Evolutionary conservation across 2,888 invertebrate species (phyloP), one percentile per base, ranked within the genome.

Genomic region (Philaethria dido): DNA sequence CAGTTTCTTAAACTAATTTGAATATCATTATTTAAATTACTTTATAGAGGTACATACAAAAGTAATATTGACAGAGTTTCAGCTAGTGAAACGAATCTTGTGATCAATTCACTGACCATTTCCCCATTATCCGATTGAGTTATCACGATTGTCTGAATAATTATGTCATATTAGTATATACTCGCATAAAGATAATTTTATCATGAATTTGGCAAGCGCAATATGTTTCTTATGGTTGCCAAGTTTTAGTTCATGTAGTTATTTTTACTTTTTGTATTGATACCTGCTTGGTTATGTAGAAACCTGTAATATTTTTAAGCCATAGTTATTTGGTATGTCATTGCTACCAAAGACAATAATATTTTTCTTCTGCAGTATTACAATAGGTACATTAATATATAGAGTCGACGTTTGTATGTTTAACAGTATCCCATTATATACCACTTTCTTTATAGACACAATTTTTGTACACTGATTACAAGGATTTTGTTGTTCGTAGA

Each of bases 401-500:
- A n/a, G n/a, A n/a, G n/a, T n/a, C n/a, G n/a, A n/a, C n/a, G n/a
- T n/a, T n/a, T n/a, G n/a, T 29, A 29, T 29, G 29, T 6, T 29
- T 29, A 29, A 29, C 29, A 4, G 29, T 29, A 6, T 29, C 3
- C 3, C 6, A 29, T 29, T 29, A 29, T 29, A 29, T 29, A 29
- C 3, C 29, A 29, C 6, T 29, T 29, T 29, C 29, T 29, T 3
- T 29, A 4, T 29, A 29, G n/a, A n/a, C n/a, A n/a, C n/a, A n/a
- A n/a, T n/a, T 45, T 0, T 65, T 42, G n/a, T 36, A 62, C 59
- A 63, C 60, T 63, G 47, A 29, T 25, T 64, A 67, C 60, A 47
- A 67, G 45, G 22, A 77, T 42, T 57, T n/a, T 92, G 83, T 89
- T 94, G 84, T 82, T 89, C 89, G 82, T 92, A 93, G 97, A 81